These are phyloP conservation scores for Upupa epops DNA, from an alignment of 2,113 vertebrate genomes.

Conservation along the genomic window DNA sequence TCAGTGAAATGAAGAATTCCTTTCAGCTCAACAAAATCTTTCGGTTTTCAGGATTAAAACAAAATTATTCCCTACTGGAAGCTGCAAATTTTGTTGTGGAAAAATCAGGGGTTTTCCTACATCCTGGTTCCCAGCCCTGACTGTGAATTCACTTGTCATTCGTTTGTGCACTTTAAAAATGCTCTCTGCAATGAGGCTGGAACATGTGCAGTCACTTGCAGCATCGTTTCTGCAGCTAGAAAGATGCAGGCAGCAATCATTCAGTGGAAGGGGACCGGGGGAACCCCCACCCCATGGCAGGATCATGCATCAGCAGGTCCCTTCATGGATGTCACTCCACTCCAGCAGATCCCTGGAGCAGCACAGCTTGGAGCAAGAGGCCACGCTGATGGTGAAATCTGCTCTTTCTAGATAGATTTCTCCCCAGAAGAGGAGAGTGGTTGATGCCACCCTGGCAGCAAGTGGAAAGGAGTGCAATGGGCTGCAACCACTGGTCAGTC, in stretches of 20 bases:
- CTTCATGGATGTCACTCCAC: fast-evolving
- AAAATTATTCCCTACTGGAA: not conserved
- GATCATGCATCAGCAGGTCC: fast-evolving
- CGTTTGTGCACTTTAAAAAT: not conserved
- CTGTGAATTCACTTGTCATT: not conserved
- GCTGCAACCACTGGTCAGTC: not conserved
- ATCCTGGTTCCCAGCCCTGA: not conserved
- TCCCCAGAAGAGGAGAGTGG: not conserved
- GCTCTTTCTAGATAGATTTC: not conserved
- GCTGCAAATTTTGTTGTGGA: not conserved
- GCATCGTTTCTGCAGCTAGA: not conserved
- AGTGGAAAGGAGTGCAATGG: fast-evolving
- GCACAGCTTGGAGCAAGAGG: not conserved
- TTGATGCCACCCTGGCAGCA: fast-evolving
- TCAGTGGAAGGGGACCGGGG: fast-evolving
- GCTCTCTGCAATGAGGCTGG: not conserved
- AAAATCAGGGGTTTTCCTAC: not conserved
- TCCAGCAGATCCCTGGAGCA: not conserved
- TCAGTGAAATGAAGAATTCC: not conserved
- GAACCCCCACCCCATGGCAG: fast-evolving
- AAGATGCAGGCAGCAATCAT: not conserved
- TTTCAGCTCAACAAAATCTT: too few species aligned
- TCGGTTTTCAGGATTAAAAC: not conserved
- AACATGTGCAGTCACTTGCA: not conserved
- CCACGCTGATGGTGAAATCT: not conserved